Percentiles rank a stretch among this genome's conserved stretches.
phyloP scores from a whole-genome alignment of 2,113 vertebrate genomes.

The Andinoacara biseriatus region DNA sequence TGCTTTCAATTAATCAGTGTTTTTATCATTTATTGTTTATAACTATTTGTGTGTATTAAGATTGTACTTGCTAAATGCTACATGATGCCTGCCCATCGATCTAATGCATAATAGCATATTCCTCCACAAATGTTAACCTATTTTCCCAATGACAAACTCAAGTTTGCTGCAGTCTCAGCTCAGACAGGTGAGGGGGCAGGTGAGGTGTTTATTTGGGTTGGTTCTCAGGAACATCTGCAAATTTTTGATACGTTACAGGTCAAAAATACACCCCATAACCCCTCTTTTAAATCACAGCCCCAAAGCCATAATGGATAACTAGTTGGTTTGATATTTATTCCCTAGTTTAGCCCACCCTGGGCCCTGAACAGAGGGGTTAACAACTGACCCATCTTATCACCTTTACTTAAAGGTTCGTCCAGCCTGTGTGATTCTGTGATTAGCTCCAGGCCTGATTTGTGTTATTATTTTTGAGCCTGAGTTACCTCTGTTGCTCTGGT shows the following conservation, averaged over 20 bases:
- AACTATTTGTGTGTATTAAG: background rate
- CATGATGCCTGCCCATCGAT: background rate
- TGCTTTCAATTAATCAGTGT: background rate
- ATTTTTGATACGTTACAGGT: background rate
- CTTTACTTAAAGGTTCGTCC: background rate
- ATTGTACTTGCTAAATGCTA: background rate
- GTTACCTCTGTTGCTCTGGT: conserved; percentile 51
- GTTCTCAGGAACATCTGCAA: background rate
- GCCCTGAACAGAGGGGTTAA: background rate
- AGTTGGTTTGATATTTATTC: background rate
- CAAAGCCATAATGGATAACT: background rate
- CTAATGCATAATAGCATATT: background rate
- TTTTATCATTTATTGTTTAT: background rate
- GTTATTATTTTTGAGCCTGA: background rate
- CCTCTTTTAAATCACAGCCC: background rate
- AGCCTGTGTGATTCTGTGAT: background rate
- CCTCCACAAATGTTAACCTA: no score
- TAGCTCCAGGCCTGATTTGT: no score
- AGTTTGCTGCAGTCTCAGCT: background rate
- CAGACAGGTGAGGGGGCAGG: no score
- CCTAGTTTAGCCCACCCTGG: background rate
- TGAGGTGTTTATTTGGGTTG: background rate
- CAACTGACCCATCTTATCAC: background rate
- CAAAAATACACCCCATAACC: background rate
- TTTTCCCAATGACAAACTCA: background rate